Evolutionary conservation across 2,797 vertebrate species (phyloP), one percentile per base, ranked within the genome.

Genomic region (Antrozous pallidus): DNA sequence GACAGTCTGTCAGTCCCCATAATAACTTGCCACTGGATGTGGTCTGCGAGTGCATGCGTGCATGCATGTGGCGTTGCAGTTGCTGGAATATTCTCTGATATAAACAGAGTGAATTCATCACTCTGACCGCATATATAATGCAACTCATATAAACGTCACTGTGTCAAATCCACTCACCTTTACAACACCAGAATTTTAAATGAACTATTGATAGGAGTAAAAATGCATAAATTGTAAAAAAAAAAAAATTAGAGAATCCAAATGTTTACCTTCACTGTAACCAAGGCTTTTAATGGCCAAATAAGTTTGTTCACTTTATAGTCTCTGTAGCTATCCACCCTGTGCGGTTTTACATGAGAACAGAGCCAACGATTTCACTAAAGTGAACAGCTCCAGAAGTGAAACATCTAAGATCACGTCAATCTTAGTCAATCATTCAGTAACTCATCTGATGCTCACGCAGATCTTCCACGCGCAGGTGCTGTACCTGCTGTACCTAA

Each of bases 1-100:
- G 99, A 99, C 99, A 99, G 99, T 98, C 98, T 99, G 99, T 99
- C 99, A 99, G 98, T 98, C 98, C 98, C 98, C 98, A 98, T 99
- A 99, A 99, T 99, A 99, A 99, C 99, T 98, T 98, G 98, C 98
- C 96, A 98, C 98, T 98, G 98, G 98, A 98, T 3, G 80, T 97
- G 96, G 98, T 96, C 97, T 95, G 95, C 97, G 97, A 97, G 97
- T 92, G 94, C 5, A 91, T 6, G 0, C 92, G 63, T 96, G 97
- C 98, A 92, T 95, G 91, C 94, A 97, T 95, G 97, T 96, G 96
- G 83, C 94, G 98, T 98, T 98, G 98, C 98, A 98, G 98, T 98
- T 98, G 98, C 97, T 97, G 97, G 98, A 98, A 98, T 96, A 96
- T 97, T 98, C 97, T 97, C 97, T 88, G 96, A 96, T 97, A 97